Base-by-base conservation (phyloP, 2,113 vertebrate species). In the Aviceda subcristata region DNA sequence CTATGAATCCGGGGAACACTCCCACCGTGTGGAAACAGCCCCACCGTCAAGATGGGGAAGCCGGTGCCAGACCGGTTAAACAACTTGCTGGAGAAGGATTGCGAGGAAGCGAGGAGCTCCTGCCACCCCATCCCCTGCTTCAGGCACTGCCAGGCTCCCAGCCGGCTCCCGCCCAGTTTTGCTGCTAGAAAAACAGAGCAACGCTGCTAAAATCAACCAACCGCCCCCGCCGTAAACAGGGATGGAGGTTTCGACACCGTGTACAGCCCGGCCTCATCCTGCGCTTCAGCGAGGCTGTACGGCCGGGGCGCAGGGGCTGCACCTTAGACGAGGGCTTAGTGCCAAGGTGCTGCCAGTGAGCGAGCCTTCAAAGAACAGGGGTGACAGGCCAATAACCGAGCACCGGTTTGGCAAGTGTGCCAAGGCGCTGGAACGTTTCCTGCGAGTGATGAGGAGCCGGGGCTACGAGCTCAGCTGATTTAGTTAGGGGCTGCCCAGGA, bases 21-120 rank as follows among this genome's bases (percentile, higher is more conserved):
- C 96, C 95, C 76, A 60, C 91, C 62, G 7, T 68, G 93, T 86
- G 94, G 95, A 94, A 96, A 94, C 73, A 91, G 69, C 84, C 91
- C 91, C 73, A 50, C 80, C 57, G 29, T 79, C 82, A 9, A 88
- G 94, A 41, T 19, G 91, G 93, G 80, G 87, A 94, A 91, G 91
- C 89, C 69, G 15, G 92, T 4, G 67, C 72, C 4, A 6, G 91
- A 97, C 96, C 80, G 95, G 96, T 97, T 89, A 10, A 80, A 53
- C 95, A 74, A 95, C 93, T 95, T 3, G 32, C 69, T 17, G 91
- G 36, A 60, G 78, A 23, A 95, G 73, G 87, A 88, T 92, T 92
- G 91, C 39, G n/a, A 94, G 78, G 91, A 34, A 87, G 60, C 0
- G 21, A 92, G 92, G 77, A 95, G 78, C 94, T 94, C 60, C 74